Evolutionary conservation across 1,140 invertebrate species (phyloP), one percentile per base, ranked within the genome.

Genomic region (Polyergus mexicanus): DNA sequence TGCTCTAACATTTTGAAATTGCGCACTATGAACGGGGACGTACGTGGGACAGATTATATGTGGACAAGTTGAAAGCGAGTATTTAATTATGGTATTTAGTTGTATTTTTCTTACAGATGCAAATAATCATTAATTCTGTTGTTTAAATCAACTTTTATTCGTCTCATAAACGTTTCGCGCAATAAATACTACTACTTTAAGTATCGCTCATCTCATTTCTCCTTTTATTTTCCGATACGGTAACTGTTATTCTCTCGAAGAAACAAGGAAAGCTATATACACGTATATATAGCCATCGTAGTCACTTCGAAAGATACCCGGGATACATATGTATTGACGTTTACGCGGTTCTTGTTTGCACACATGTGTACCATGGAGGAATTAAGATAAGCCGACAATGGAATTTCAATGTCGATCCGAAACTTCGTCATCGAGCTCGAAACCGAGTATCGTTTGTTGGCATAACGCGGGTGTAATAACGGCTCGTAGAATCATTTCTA

Each of bases 361-460:
- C 85, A 86, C 63, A 66, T 74, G 69, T 63, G 44, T 63, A 22
- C 66, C 47, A 8, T 35, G 13, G 19, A 63, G 47, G 54, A 88
- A 74, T 78, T 69, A 22, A 76, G 80, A 88, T 88, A 88, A 88
- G 25, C 5, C 58, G 66, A 65, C 44, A 60, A 28, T 78, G 86
- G 84, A 78, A 88, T 88, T 81, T 80, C 86, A 88, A 88, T 86
- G 75, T 5, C 86, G 51, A 86, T 35, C 25, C 16, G n/a, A 22
- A 71, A 56, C 63, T 66, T 56, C 47, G 74, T 66, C 60, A 78
- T 66, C 60, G n/a, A 22, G 19, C 47, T 32, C 56, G 19, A 38
- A 32, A 51, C 44, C n/a, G 47, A 78, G 41, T 63, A 35, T 11
- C 78, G 58, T 47, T 25, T 19, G 60, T 13, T 51, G 51, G 28